phyloP scores from a whole-genome alignment of 1,140 invertebrate species.

The Lepeophtheirus salmonis region DNA sequence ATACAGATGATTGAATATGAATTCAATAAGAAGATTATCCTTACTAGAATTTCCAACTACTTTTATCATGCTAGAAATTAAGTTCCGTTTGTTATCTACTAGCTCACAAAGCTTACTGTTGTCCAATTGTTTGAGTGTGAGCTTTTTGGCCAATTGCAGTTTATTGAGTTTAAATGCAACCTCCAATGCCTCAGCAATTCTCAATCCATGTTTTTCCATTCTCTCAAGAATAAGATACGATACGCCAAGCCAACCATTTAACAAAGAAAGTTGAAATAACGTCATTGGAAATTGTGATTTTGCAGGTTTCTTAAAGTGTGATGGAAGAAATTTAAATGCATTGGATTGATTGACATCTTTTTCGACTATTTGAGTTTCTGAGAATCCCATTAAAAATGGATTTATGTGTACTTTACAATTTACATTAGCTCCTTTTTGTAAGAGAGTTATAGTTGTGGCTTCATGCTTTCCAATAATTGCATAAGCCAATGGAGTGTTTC shows the following conservation, averaged over 20 bases:
- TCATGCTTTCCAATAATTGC: conserved; percentile 31
- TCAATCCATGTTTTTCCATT: conserved; percentile 21
- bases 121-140: conserved; percentile 29
- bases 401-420: conserved; percentile 22
- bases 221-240: conserved; percentile 26
- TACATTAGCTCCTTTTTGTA: conserved; percentile 29
- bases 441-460: conserved; percentile 31
- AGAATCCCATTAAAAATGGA: conserved; percentile 18
- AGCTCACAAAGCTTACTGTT: conserved; percentile 29
- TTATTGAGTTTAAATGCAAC: conserved; percentile 21
- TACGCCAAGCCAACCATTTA: conserved; percentile 28
- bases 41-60: not conserved
- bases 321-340: conserved; percentile 11
- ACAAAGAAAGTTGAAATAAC: conserved; percentile 24
- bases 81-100: conserved; percentile 19
- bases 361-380: conserved; percentile 15
- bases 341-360: conserved; percentile 24
- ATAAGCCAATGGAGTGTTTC: conserved; percentile 33
- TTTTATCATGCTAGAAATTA: conserved; percentile 4
- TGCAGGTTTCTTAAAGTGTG: not conserved
- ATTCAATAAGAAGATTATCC: not conserved
- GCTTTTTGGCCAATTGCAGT: conserved; percentile 25
- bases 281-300: not conserved
- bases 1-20: not conserved
- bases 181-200: conserved; percentile 6